phyloP scores from a whole-genome alignment of 2,113 vertebrate species.

The Pelecanus crispus region DNA sequence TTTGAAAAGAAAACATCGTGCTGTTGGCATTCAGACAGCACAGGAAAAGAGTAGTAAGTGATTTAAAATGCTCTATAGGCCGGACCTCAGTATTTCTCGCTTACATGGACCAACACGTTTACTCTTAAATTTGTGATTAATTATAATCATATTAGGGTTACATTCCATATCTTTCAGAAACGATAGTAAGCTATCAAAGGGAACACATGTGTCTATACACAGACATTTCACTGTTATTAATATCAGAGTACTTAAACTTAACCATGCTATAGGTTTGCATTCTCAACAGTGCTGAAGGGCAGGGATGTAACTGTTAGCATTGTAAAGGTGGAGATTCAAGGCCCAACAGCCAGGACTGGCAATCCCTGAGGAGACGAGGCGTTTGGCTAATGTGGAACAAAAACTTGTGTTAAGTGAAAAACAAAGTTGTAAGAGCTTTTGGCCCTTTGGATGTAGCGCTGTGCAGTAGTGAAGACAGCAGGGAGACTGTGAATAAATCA shows the following conservation, averaged over 20 bases:
- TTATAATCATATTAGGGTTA: neutral
- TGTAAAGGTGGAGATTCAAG: neutral
- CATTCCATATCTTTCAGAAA: neutral
- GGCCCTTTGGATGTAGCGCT: neutral
- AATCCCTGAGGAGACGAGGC: neutral
- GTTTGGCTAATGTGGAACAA: neutral
- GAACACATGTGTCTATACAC: fast-evolving
- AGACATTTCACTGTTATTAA: neutral
- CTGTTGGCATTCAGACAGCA: neutral
- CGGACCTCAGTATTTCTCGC: neutral
- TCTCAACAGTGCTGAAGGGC: neutral
- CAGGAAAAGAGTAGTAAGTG: neutral
- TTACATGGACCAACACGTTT: neutral
- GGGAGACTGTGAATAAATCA: neutral
- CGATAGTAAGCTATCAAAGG: neutral
- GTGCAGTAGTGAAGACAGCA: neutral
- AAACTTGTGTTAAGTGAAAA: neutral
- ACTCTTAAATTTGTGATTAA: neutral
- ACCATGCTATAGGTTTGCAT: neutral
- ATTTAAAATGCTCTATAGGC: neutral
- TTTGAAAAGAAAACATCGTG: neutral
- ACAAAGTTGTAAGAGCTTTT: neutral
- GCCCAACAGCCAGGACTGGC: neutral
- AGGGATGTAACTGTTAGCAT: neutral
- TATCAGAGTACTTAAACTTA: neutral